Evolutionary conservation across 2,888 invertebrate genomes (phyloP).

Genomic region (Andrena flavipes): DNA sequence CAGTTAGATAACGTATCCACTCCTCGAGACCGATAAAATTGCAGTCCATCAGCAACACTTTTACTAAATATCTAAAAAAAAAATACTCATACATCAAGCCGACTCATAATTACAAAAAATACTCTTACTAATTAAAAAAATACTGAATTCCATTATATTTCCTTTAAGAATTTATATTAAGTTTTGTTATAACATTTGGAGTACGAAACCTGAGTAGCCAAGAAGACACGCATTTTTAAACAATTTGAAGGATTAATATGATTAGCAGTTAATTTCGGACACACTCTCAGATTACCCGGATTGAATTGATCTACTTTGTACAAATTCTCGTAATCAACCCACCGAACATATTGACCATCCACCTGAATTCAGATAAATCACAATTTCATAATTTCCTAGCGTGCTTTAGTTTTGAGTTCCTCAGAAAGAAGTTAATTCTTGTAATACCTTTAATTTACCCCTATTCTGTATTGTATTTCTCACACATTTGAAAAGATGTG

Average conservation of each 20-base stretch:
- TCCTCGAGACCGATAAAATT: slow-evolving; percentile 1
- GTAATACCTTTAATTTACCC: slow-evolving; percentile 1
- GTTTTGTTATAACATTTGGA: neutral
- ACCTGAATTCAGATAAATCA: slow-evolving; percentile 1
- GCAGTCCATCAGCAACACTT: neutral
- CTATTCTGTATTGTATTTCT: neutral
- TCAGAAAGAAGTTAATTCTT: neutral
- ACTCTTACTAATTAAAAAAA: no score
- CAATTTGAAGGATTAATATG: slow-evolving; percentile 1
- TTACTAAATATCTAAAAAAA: slow-evolving; percentile 4
- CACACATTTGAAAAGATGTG: neutral
- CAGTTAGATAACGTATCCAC: neutral
- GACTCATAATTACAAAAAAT: no score
- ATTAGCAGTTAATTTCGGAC: neutral
- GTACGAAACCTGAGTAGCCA: neutral
- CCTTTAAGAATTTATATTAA: no score
- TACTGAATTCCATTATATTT: no score
- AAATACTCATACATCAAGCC: neutral
- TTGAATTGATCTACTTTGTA: neutral
- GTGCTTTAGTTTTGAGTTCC: neutral
- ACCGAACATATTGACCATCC: neutral
- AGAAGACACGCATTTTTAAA: slow-evolving; percentile 1
- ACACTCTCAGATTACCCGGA: neutral
- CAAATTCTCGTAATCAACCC: slow-evolving; percentile 1
- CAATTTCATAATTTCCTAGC: neutral